Evolutionary conservation across 2,888 invertebrate species (phyloP), one percentile per base, ranked within the genome.

Genomic region (Conops quadrifasciatus): DNA sequence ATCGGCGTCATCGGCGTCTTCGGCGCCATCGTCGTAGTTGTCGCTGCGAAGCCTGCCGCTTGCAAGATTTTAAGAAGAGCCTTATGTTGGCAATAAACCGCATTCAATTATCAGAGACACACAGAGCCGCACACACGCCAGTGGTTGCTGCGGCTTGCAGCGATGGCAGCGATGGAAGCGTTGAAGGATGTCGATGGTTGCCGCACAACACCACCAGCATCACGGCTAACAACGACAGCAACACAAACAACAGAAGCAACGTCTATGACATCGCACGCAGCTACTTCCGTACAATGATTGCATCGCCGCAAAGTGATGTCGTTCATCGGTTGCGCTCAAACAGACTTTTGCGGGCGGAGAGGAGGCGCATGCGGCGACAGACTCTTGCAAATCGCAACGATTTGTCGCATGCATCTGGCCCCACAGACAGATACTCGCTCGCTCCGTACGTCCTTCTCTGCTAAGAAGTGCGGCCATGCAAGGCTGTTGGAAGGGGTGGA

Each of bases 61-160:
- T 36, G 30, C 36, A 62, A 56, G 67, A 71, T 59, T 67, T 72
- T 45, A 69, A 64, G 70, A 59, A 74, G 72, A 75, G 74, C 70
- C 73, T 71, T 65, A 67, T 72, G 73, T 74, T 77, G 76, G 75
- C 76, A 75, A 74, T 76, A 72, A 71, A 75, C 72, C 66, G 71
- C 66, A 72, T 75, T 75, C 71, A 74, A 72, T 75, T 75, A 75
- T 77, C 70, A 69, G 49, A 65, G 30, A 43, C 63, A 60, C n/a
- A 62, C 49, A 58, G 9, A 64, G 69, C 66, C 36, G 64, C 43
- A 64, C 26, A 62, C 56, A 70, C 5, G 36, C 53, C 64, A n/a
- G 68, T 51, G 43, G 24, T 58, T 19, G 45, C 16, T 30, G n/a
- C 30, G 67, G 26, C n/a, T 19, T 19, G 1, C 16, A 13, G 59